Conservation (phyloP, 2,797 vertebrate species). For the Urocyon cinereoargenteus region DNA sequence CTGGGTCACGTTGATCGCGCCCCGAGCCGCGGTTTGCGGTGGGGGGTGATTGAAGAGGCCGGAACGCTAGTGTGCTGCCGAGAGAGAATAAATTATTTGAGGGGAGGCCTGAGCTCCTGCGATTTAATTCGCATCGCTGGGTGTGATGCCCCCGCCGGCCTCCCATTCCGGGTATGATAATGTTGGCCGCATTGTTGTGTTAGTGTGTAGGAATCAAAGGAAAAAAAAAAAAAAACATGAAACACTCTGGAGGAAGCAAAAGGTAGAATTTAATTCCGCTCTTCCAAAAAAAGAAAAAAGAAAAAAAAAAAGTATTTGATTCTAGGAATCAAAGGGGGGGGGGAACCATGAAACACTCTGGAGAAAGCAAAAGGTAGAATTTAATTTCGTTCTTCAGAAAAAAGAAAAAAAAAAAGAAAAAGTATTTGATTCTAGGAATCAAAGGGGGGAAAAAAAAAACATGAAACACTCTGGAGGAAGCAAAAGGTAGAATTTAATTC, state of each 20-base stretch:
- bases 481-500: slow-evolving; percentile 11
- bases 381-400: neutral
- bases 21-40: neutral
- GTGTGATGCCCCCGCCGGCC: neutral
- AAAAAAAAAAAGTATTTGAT: neutral
- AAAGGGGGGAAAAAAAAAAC: neutral
- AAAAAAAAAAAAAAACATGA: neutral
- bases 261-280: neutral
- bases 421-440: neutral
- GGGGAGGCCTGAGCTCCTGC: slow-evolving; percentile 4
- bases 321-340: neutral
- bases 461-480: neutral
- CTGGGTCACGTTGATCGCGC: slow-evolving; percentile 27
- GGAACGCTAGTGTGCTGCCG: neutral
- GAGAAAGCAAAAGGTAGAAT: neutral
- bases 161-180: neutral
- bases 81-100: slow-evolving; percentile 53
- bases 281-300: neutral
- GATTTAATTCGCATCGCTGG: slow-evolving; percentile 23
- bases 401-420: neutral
- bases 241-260: neutral
- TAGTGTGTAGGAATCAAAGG: neutral
- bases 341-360: neutral
- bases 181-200: slow-evolving; percentile 65
- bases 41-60: slow-evolving; percentile 42